phyloP scores from a whole-genome alignment of 2,113 vertebrate species.

The Rhinoderma darwinii region DNA sequence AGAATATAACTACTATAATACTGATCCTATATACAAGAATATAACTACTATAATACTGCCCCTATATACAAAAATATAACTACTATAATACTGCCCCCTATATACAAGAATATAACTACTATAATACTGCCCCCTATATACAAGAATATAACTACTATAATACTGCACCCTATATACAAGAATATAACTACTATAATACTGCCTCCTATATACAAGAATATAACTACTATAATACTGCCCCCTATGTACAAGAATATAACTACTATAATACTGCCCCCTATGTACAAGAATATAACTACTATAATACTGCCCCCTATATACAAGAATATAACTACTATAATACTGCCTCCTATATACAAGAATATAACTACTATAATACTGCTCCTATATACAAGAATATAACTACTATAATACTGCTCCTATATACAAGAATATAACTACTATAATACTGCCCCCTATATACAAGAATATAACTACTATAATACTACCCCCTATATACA shows the following conservation, averaged over 20 bases:
- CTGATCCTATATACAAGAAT: neutral
- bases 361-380: conserved; percentile 17
- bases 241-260: neutral
- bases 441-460: conserved; percentile 2
- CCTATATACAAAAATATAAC: conserved; percentile 17
- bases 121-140: neutral
- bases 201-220: neutral
- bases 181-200: conserved; percentile 5
- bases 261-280: too few relatives aligned
- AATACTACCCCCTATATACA: neutral
- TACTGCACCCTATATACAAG: conserved; percentile 1
- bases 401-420: conserved; percentile 2
- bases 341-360: neutral
- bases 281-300: too few relatives aligned
- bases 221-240: neutral
- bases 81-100: conserved; percentile 1
- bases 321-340: conserved; percentile 14
- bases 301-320: too few relatives aligned
- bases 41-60: conserved; percentile 6
- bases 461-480: conserved; percentile 10
- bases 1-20: conserved; percentile 14
- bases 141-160: conserved; percentile 16
- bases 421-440: conserved; percentile 5
- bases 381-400: neutral
- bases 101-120: neutral